Evolutionary conservation across 1,140 invertebrate genomes (phyloP).

Genomic region (Coelopa frigida): DNA sequence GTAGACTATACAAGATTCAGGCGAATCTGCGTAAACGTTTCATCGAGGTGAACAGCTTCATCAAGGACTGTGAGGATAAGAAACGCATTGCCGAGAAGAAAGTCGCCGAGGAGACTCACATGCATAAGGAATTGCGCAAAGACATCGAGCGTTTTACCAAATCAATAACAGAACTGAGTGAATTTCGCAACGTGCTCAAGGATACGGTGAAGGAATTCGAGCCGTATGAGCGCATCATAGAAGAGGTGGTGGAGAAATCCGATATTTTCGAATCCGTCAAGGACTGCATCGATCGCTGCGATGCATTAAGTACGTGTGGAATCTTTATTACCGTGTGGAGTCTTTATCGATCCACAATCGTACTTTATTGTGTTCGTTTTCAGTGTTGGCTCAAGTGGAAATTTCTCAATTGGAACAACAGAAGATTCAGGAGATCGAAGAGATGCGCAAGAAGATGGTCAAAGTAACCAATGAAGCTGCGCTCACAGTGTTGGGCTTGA

Average conservation of each 20-base stretch:
- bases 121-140: constrained; percentile 28
- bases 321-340: background rate
- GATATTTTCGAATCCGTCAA: constrained; percentile 34
- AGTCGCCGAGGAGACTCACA: constrained; percentile 14
- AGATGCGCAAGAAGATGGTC: constrained; percentile 35
- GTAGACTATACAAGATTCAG: constrained; percentile 31
- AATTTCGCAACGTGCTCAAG: constrained; percentile 31
- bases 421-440: constrained; percentile 36
- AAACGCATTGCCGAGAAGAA: constrained; percentile 25
- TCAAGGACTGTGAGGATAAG: constrained; percentile 40
- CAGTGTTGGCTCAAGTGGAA: constrained; percentile 37
- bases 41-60: constrained; percentile 39
- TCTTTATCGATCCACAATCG: background rate
- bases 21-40: constrained; percentile 32
- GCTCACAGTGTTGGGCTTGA: constrained; percentile 34
- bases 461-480: constrained; percentile 37
- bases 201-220: constrained; percentile 27
- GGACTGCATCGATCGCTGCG: constrained; percentile 38
- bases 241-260: constrained; percentile 30
- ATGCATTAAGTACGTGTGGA: constrained; percentile 31
- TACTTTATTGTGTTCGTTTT: background rate
- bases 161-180: too few relatives aligned
- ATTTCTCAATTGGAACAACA: constrained; percentile 28
- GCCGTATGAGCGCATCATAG: constrained; percentile 30
- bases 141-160: constrained; percentile 22